Percentiles rank a stretch among this genome's conserved stretches.
These are phyloP conservation scores for Sympetrum striolatum DNA, from an alignment of 2,888 invertebrate genomes.

Conservation along the genomic window DNA sequence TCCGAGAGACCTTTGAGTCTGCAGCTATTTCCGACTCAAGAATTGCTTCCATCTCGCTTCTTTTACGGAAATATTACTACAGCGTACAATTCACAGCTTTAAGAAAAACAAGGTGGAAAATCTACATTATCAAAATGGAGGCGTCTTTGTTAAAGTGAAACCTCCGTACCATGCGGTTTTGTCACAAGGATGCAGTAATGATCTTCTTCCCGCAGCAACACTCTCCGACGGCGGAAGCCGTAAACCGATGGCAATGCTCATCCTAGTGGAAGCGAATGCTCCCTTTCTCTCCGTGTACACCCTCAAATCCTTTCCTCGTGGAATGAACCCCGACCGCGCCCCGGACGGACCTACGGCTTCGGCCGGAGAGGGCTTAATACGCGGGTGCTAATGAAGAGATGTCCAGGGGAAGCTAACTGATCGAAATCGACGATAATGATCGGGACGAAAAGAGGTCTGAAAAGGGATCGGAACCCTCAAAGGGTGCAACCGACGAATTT, in stretches of 20 bases:
- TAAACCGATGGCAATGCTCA: conserved; percentile 8
- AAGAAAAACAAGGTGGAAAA: background rate
- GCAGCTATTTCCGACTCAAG: too few species aligned
- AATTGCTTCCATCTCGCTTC: too few species aligned
- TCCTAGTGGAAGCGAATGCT: background rate
- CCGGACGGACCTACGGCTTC: background rate
- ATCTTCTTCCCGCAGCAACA: background rate
- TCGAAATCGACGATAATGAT: background rate
- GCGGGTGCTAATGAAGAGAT: background rate
- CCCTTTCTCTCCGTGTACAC: background rate
- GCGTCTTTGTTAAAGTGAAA: background rate
- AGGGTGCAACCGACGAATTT: too few species aligned
- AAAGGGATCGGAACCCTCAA: background rate
- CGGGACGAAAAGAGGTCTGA: background rate
- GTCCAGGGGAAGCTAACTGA: background rate
- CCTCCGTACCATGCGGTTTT: background rate
- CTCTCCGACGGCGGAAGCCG: conserved; percentile 15
- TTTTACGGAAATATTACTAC: background rate
- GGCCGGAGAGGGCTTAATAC: background rate
- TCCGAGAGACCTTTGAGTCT: too few species aligned
- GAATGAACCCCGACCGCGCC: background rate
- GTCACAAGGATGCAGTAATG: background rate
- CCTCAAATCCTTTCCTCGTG: background rate
- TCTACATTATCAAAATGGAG: background rate
- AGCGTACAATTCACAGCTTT: background rate